phyloP scores from a whole-genome alignment of 2,888 invertebrate species.

The Steinernema scapterisci region DNA sequence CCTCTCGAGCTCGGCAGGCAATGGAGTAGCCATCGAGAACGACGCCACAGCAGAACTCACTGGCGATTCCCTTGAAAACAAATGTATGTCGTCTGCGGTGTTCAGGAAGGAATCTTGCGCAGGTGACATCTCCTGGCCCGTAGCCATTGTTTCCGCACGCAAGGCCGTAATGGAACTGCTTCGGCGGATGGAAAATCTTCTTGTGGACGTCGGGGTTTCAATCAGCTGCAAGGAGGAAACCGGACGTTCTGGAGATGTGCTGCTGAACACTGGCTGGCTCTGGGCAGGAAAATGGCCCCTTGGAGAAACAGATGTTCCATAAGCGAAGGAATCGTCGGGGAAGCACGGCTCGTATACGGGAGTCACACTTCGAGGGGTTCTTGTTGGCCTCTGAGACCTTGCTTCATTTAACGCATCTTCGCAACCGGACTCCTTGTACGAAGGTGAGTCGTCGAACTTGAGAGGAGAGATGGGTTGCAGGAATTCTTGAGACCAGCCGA shows the following conservation, averaged over 20 bases:
- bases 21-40: neutral
- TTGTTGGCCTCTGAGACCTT: neutral
- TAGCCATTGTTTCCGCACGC: too few relatives aligned
- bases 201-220: neutral
- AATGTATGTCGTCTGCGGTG: neutral
- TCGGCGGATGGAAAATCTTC: neutral
- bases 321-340: neutral
- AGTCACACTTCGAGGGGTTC: neutral
- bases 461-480: neutral
- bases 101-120: conserved; percentile 8
- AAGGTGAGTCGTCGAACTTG: neutral
- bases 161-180: neutral
- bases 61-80: neutral
- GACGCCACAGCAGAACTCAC: neutral
- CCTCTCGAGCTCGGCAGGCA: neutral
- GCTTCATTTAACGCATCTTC: too few relatives aligned
- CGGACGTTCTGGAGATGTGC: neutral
- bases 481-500: too few relatives aligned
- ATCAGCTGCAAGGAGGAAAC: neutral
- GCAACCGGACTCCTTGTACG: too few relatives aligned
- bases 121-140: too few relatives aligned
- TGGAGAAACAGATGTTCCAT: neutral
- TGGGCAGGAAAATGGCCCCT: too few relatives aligned
- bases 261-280: neutral
- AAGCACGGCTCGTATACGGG: neutral